phyloP scores from a whole-genome alignment of 2,113 vertebrate species.

The Corydoras sp. region DNA sequence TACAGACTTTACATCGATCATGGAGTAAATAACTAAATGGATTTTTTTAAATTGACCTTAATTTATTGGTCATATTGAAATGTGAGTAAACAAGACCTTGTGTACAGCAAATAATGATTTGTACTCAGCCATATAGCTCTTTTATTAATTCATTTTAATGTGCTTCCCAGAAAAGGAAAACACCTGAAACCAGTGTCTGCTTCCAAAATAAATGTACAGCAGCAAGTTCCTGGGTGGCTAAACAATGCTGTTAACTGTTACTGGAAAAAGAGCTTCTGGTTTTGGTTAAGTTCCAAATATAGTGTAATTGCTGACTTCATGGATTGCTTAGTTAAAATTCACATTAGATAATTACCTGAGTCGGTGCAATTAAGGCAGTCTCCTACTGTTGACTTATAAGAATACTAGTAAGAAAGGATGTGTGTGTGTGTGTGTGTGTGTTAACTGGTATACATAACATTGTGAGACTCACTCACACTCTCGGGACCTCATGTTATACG shows the following conservation, averaged over 20 bases:
- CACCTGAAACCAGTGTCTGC: neutral
- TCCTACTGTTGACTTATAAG: neutral
- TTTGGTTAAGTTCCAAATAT: constrained; percentile 23
- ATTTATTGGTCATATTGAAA: no score
- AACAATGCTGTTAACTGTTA: constrained; percentile 20
- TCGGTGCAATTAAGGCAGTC: constrained; percentile 4
- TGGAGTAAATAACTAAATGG: constrained; percentile 5
- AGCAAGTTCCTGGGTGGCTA: constrained; percentile 18
- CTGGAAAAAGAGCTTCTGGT: constrained; percentile 12
- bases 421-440: no score
- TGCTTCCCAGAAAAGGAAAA: neutral
- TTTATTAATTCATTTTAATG: neutral
- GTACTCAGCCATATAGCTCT: no score
- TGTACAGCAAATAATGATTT: no score
- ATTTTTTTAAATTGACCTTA: neutral
- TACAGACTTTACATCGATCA: constrained; percentile 5
- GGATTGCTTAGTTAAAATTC: constrained; percentile 10
- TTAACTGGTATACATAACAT: no score
- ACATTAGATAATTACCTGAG: constrained; percentile 19
- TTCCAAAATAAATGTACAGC: neutral
- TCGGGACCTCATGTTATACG: no score
- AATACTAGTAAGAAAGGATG: no score
- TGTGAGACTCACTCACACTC: neutral
- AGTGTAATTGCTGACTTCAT: constrained; percentile 16
- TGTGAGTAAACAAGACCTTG: no score